A percentile compares a stretch with the other conserved stretches of the same genome.
Conservation (phyloP, 2,113 vertebrate species). For the Sisor rabdophorus region DNA sequence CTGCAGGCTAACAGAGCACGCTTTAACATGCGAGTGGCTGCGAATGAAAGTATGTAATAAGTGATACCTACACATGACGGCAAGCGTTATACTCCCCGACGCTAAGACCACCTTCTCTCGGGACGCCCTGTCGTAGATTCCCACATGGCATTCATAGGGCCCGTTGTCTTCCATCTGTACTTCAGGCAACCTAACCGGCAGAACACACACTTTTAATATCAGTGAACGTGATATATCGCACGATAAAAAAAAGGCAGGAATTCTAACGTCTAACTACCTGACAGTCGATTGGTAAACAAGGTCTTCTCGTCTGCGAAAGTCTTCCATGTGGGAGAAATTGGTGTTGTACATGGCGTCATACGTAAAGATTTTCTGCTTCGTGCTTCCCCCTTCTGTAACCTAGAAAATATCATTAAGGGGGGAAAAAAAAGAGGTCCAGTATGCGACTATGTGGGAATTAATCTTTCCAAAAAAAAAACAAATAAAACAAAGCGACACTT, state of each 20-base stretch:
- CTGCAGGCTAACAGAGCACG: no score
- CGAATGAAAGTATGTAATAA: background rate
- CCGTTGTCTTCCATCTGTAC: constrained; percentile 88
- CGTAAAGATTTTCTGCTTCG: constrained; percentile 92
- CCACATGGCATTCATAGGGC: constrained; percentile 90
- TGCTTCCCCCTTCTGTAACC: constrained; percentile 82
- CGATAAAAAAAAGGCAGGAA: constrained; percentile 26
- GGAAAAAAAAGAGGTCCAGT: background rate
- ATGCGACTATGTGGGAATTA: background rate
- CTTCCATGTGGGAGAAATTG: constrained; percentile 86
- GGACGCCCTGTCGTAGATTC: constrained; percentile 82
- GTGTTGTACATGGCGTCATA: constrained; percentile 91
- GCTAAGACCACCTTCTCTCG: constrained; percentile 85
- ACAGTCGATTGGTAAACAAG: constrained; percentile 89
- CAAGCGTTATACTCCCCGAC: constrained; percentile 81
- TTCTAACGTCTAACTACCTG: constrained; percentile 72
- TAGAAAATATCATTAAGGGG: constrained; percentile 50
- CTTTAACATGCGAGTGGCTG: background rate
- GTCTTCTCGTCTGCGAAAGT: constrained; percentile 77
- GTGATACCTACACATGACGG: constrained; percentile 81
- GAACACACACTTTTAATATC: background rate
- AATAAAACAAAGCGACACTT: no score
- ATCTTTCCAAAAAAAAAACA: background rate
- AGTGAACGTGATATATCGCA: background rate
- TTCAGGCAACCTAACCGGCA: constrained; percentile 78